Conservation (phyloP, 2,797 vertebrate species). For the Labeo calbasu region DNA sequence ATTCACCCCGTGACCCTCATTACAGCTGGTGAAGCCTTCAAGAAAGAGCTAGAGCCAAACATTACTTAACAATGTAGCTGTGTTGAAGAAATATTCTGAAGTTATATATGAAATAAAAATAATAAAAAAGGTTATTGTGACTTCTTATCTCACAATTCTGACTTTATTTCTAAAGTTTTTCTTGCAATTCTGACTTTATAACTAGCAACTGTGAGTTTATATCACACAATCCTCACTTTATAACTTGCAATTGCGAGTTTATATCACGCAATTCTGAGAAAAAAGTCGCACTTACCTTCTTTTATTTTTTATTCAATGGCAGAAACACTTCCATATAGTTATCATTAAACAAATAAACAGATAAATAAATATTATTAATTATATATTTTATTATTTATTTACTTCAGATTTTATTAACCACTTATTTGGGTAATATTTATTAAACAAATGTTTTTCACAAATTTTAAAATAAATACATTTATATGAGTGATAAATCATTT, state of each 20-base stretch:
- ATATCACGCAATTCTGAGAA: too few relatives aligned
- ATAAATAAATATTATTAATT: background rate
- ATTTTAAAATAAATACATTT: background rate
- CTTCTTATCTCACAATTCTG: too few relatives aligned
- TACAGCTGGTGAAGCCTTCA: background rate
- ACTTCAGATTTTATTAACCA: background rate
- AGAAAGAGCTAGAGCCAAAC: background rate
- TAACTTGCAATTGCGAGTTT: too few relatives aligned
- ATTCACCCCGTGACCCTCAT: slow-evolving; percentile 20
- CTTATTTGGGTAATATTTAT: background rate
- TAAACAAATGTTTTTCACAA: background rate
- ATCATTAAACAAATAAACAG: background rate
- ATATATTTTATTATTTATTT: background rate
- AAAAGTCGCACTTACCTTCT: too few relatives aligned
- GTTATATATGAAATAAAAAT: background rate
- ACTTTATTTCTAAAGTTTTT: too few relatives aligned
- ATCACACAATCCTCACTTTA: too few relatives aligned
- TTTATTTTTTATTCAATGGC: too few relatives aligned
- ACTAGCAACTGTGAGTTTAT: too few relatives aligned
- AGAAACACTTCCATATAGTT: too few relatives aligned
- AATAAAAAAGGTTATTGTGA: background rate
- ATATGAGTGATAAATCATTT: background rate
- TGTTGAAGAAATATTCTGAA: background rate
- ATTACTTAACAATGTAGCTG: background rate
- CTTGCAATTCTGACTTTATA: too few relatives aligned